These are phyloP conservation scores for Sceliomorpha sp. DNA, from an alignment of 2,888 invertebrate genomes.

Conservation along the genomic window DNA sequence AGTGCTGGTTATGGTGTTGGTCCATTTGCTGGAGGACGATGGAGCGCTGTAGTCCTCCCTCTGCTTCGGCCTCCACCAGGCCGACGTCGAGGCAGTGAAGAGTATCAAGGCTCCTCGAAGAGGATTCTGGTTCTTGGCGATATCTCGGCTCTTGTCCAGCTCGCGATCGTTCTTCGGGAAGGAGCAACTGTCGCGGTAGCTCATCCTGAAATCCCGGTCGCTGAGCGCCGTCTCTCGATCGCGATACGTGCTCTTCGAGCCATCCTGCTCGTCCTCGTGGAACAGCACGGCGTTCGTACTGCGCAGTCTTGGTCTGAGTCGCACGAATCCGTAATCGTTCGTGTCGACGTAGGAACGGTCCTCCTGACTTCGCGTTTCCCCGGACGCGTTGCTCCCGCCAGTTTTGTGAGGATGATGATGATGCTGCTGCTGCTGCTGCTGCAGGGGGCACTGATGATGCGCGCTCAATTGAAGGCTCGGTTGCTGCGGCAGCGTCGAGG, in stretches of 20 bases:
- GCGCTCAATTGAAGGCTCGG: constrained; percentile 63
- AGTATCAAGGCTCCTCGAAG: constrained; percentile 73
- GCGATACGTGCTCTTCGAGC: constrained; percentile 52
- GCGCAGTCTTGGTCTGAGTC: constrained; percentile 71
- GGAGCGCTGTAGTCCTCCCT: constrained; percentile 70
- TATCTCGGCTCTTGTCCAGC: constrained; percentile 61
- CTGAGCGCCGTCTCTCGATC: constrained; percentile 67
- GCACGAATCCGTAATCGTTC: constrained; percentile 77
- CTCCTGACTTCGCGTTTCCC: constrained; percentile 56
- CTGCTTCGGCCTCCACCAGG: constrained; percentile 78
- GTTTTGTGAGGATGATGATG: constrained; percentile 60
- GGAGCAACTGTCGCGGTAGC: constrained; percentile 62
- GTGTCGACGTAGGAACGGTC: constrained; percentile 62
- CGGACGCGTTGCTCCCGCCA: constrained; percentile 35
- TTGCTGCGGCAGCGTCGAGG: constrained; percentile 79
- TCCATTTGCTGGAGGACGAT: constrained; percentile 70
- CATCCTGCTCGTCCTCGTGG: constrained; percentile 67
- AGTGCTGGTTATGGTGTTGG: constrained; percentile 35
- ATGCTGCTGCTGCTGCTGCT: no score
- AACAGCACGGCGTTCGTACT: constrained; percentile 72
- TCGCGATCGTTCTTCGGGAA: constrained; percentile 36
- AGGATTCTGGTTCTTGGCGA: constrained; percentile 72
- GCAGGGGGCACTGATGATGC: constrained; percentile 65
- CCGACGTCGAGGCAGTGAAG: constrained; percentile 75
- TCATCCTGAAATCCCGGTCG: constrained; percentile 66